These are phyloP conservation scores for Lophius piscatorius DNA, from an alignment of 2,113 vertebrate genomes.

Conservation along the genomic window DNA sequence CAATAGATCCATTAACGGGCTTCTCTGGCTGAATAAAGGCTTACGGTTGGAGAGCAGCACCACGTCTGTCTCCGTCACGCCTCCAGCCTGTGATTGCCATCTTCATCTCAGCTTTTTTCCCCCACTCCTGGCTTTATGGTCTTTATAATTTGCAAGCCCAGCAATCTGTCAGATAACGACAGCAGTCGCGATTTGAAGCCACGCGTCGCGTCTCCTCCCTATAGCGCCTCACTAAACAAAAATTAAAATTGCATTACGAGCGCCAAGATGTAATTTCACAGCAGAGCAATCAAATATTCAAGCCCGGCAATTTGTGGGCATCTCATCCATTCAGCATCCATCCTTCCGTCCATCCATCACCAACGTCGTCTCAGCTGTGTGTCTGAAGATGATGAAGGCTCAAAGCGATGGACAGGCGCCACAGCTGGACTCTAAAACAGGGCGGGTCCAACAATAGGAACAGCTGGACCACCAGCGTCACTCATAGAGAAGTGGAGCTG, in stretches of 20 bases:
- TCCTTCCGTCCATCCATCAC: conserved; percentile 80
- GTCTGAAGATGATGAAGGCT: conserved; percentile 34
- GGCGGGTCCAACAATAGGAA: conserved; percentile 66
- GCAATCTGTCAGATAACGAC: conserved; percentile 73
- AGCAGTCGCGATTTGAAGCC: conserved; percentile 66
- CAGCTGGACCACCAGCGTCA: conserved; percentile 77
- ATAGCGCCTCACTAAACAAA: conserved; percentile 79
- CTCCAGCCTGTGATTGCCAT: conserved; percentile 83
- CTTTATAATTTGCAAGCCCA: conserved; percentile 79
- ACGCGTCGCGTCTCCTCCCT: conserved; percentile 70
- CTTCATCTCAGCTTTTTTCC: conserved; percentile 78
- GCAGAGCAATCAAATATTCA: conserved; percentile 84
- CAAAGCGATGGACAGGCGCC: conserved; percentile 63
- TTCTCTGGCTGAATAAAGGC: conserved; percentile 83
- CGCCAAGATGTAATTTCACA: conserved; percentile 81
- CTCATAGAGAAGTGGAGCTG: no score
- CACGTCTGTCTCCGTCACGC: conserved; percentile 82
- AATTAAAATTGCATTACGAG: conserved; percentile 84
- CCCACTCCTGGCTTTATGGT: conserved; percentile 69
- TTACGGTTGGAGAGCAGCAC: conserved; percentile 79
- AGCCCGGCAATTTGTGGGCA: conserved; percentile 82
- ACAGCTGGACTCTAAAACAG: conserved; percentile 67
- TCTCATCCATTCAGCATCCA: conserved; percentile 80
- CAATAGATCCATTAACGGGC: conserved; percentile 84
- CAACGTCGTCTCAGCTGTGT: conserved; percentile 76